Conservation (phyloP, 2,113 vertebrate species). For the Xiphophorus couchianus region DNA sequence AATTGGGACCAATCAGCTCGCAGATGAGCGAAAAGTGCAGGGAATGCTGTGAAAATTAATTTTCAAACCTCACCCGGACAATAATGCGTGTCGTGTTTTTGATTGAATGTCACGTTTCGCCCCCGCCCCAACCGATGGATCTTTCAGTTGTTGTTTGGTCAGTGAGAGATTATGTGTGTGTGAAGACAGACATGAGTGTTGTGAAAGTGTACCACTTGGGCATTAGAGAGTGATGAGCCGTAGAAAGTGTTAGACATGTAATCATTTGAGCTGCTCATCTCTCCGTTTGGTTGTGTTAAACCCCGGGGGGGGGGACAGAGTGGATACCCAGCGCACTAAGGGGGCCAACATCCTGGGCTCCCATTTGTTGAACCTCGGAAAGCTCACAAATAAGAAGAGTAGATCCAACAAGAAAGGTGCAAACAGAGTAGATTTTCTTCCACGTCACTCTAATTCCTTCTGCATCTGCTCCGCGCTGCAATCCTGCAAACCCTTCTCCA, state of each 20-base stretch:
- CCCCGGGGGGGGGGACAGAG: neutral
- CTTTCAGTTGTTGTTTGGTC: conserved; percentile 32
- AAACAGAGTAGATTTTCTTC: conserved; percentile 55
- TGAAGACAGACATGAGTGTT: conserved; percentile 8
- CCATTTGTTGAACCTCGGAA: conserved; percentile 42
- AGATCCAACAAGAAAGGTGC: conserved; percentile 56
- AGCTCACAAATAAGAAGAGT: conserved; percentile 39
- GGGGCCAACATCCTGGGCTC: conserved; percentile 37
- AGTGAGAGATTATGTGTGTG: conserved; percentile 1
- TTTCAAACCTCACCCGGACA: conserved; percentile 28
- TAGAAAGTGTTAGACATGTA: conserved; percentile 68
- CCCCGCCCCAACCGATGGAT: conserved; percentile 21
- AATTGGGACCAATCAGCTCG: conserved; percentile 34
- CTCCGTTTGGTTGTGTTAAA: conserved; percentile 64
- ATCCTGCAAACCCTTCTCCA: conserved; percentile 40
- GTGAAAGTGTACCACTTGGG: conserved; percentile 29
- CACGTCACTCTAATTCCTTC: conserved; percentile 62
- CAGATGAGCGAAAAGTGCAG: conserved; percentile 22
- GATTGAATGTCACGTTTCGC: conserved; percentile 54
- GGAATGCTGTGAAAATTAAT: conserved; percentile 16
- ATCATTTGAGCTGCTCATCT: conserved; percentile 70
- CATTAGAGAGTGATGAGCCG: conserved; percentile 66
- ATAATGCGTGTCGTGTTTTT: conserved; percentile 5
- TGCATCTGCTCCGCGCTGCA: conserved; percentile 46
- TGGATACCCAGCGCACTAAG: conserved; percentile 29